These are phyloP conservation scores for Schizotus pectinicornis DNA, from an alignment of 2,888 invertebrate species.

Conservation along the genomic window DNA sequence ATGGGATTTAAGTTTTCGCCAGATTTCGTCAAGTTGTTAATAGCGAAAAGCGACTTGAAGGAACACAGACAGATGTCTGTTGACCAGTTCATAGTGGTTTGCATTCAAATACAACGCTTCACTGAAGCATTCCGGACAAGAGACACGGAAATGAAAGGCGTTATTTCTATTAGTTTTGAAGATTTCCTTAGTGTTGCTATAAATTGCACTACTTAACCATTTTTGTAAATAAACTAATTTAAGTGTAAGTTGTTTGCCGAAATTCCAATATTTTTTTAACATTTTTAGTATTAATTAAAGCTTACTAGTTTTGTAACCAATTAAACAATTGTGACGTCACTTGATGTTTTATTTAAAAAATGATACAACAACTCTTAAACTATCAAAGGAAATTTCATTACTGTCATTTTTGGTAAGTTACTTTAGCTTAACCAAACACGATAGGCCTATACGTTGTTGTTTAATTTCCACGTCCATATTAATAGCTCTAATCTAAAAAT, in stretches of 20 bases:
- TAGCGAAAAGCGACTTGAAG: conserved; percentile 71
- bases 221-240: background rate
- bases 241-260: background rate
- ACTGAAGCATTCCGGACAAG: conserved; percentile 85
- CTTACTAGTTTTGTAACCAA: no score
- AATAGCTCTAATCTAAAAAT: conserved; percentile 20
- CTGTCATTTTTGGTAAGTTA: conserved; percentile 2
- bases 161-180: conserved; percentile 86
- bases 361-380: conserved; percentile 2
- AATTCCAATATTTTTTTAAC: background rate
- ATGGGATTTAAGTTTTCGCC: conserved; percentile 89
- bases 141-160: conserved; percentile 81
- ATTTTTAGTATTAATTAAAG: background rate
- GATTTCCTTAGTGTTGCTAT: conserved; percentile 88
- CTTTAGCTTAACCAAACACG: conserved; percentile 5
- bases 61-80: conserved; percentile 73
- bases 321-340: no score
- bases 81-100: conserved; percentile 87
- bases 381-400: conserved; percentile 8
- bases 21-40: conserved; percentile 76
- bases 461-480: conserved; percentile 9
- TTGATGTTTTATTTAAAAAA: no score
- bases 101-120: conserved; percentile 87
- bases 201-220: conserved; percentile 64
- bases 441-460: conserved; percentile 10